Evolutionary conservation across 2,888 invertebrate species (phyloP).

Genomic region (Melanargia galathea): DNA sequence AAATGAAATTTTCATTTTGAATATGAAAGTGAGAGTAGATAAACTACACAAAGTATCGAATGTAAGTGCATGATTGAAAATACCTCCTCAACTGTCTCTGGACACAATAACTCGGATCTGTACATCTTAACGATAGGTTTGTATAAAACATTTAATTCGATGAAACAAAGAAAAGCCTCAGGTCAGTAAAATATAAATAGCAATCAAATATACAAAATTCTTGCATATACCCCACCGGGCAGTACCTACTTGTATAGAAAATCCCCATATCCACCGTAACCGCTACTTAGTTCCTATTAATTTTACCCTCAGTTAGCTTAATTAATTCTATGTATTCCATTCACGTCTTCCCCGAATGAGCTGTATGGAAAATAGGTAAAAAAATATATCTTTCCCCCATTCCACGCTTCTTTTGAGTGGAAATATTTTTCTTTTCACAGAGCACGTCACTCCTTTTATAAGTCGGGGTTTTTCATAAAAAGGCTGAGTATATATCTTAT

Average conservation of each 20-base stretch:
- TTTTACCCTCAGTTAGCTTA: constrained; percentile 37
- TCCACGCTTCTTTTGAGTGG: constrained; percentile 28
- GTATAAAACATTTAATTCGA: not conserved
- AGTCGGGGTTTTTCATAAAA: constrained; percentile 22
- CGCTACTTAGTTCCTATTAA: constrained; percentile 22
- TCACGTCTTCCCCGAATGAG: constrained; percentile 41
- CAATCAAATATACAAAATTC: not conserved
- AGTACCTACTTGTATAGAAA: constrained; percentile 4
- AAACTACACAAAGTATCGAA: too few relatives aligned
- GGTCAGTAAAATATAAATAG: not conserved
- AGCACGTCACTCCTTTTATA: constrained; percentile 28
- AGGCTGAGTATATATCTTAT: constrained; percentile 24
- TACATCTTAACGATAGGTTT: too few relatives aligned
- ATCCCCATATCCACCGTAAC: not conserved
- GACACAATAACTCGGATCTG: too few relatives aligned
- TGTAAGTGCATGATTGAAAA: too few relatives aligned
- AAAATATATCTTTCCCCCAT: constrained; percentile 41
- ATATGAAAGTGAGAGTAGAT: too few relatives aligned
- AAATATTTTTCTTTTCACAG: constrained; percentile 33
- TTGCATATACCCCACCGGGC: not conserved
- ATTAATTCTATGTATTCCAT: constrained; percentile 44
- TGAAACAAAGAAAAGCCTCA: not conserved
- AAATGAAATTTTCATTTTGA: not conserved
- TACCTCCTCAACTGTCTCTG: too few relatives aligned
- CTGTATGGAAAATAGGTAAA: constrained; percentile 50